Percentiles rank a stretch among this genome's conserved stretches.
phyloP scores from a whole-genome alignment of 2,888 invertebrate genomes.

The Artemia sinica region DNA sequence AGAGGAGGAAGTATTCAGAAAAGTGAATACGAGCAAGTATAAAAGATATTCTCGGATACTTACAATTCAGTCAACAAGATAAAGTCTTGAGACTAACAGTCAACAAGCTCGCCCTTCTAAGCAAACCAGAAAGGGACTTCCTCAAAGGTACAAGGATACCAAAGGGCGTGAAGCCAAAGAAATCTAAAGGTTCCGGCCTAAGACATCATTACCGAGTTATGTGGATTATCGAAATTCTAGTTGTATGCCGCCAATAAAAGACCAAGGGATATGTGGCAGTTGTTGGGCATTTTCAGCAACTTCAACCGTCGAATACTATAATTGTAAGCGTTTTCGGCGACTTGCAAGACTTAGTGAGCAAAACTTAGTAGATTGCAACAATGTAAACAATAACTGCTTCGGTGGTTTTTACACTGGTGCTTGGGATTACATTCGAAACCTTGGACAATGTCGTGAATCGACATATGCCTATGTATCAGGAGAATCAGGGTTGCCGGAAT shows the following conservation, averaged over 20 bases:
- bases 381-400: not conserved
- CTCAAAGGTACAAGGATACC: conserved; percentile 5
- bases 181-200: not conserved
- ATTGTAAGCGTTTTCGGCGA: not conserved
- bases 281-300: conserved; percentile 6
- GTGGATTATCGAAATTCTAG: conserved; percentile 8
- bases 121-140: conserved; percentile 4
- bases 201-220: not conserved
- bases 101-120: conserved; percentile 4
- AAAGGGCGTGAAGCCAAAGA: not conserved
- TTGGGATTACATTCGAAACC: conserved; percentile 6
- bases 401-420: not conserved
- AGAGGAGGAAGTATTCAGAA: not conserved
- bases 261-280: not conserved
- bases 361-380: not conserved
- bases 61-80: not conserved
- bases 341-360: conserved; percentile 6
- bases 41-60: not conserved
- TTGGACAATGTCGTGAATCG: not conserved
- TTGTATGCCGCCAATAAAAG: conserved; percentile 6
- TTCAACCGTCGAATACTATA: not conserved
- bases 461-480: conserved; percentile 4
- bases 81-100: not conserved
- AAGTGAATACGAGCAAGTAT: not conserved
- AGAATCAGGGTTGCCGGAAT: not conserved